A percentile compares a stretch with the other conserved stretches of the same genome.
phyloP scores from a whole-genome alignment of 53 echinoderm and acorn worm species.

The Henricia sp. region DNA sequence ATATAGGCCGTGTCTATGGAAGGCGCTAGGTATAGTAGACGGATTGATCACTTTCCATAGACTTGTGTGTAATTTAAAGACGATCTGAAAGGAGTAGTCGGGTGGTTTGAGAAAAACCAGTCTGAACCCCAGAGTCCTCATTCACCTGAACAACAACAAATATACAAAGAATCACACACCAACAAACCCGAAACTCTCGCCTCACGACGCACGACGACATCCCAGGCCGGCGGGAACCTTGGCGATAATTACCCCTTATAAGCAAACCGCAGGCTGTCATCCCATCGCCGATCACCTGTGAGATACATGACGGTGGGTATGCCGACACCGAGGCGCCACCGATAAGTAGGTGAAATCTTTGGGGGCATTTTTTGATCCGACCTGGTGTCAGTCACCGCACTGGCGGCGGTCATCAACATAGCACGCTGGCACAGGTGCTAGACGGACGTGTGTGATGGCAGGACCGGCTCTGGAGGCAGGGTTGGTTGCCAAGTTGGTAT shows the following conservation, averaged over 20 bases:
- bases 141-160: no score
- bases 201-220: no score
- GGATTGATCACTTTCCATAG: no score
- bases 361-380: conserved; percentile 45
- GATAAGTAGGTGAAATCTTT: conserved; percentile 59
- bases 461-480: background rate
- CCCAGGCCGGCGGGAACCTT: background rate
- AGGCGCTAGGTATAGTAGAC: no score
- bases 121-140: no score
- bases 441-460: background rate
- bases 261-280: conserved; percentile 61
- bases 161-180: background rate
- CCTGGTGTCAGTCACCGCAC: conserved; percentile 64
- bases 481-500: no score
- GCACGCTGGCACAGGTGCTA: conserved; percentile 48
- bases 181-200: no score
- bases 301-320: conserved; percentile 63
- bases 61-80: no score
- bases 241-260: conserved; percentile 48
- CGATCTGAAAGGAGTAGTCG: no score
- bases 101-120: no score
- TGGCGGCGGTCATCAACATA: conserved; percentile 37
- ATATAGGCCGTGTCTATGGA: no score
- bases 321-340: conserved; percentile 59
- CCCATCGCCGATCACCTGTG: conserved; percentile 51